Evolutionary conservation across 2,888 invertebrate genomes (phyloP), one percentile per base, ranked within the genome.

Genomic region (Aphodius sticticus): DNA sequence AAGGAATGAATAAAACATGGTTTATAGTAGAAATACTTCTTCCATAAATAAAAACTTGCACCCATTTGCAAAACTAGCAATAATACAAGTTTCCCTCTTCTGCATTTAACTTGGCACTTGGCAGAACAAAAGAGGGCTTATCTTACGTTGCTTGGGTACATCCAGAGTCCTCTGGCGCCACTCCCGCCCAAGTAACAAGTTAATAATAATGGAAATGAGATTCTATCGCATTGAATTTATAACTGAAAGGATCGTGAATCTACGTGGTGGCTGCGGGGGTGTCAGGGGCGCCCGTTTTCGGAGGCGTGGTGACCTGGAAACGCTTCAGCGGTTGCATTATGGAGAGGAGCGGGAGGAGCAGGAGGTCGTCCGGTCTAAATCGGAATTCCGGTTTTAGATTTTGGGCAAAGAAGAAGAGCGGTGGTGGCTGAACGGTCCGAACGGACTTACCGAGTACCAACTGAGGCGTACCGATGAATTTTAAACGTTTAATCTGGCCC

Each of bases 201-300:
- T 74, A 74, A 74, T 74, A 74, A 74, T 37, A 37, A 74, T 74
- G 74, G 37, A 74, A 74, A 74, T 74, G 74, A 74, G 74, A 35
- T 35, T 74, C 74, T 37, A 74, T 37, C 74, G 37, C 74, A 35
- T 15, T 14, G n/a, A 26, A 71, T 15, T 35, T 74, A 74, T 71
- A 35, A 53, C 12, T 53, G 7, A 53, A 12, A 35, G 35, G 74
- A 74, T 7, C 26, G 37, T n/a, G 36, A 35, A 35, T 36, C 9
- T 26, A 7, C 12, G 74, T 74, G 36, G 36, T 36, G 36, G 26
- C n/a, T n/a, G 35, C 74, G 35, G 74, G 35, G 74, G 37, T 74
- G 36, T 26, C 26, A 26, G 26, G 26, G 26, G 26, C 26, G 26
- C 26, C 37, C 74, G 36, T 74, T 74, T 74, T 74, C 74, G 36